Conservation (phyloP, 2,113 vertebrate species). For the Syngnathus typhle region DNA sequence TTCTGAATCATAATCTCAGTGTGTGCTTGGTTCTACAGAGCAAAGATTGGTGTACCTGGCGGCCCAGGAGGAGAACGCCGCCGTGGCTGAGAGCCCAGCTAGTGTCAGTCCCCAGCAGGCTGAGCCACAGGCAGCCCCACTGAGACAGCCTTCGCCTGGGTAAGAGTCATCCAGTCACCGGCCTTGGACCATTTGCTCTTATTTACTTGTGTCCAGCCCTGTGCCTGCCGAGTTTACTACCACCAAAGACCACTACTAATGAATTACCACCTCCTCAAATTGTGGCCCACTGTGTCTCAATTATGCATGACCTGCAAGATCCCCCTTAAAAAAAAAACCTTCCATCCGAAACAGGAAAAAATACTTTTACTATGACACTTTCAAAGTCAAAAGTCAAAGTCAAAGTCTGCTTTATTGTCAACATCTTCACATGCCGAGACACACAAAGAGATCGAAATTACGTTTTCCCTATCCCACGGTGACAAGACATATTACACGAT, state of each 20-base stretch:
- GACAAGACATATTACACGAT: too few species aligned
- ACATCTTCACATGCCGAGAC: too few species aligned
- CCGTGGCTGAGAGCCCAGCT: conserved; percentile 74
- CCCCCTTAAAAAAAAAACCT: background rate
- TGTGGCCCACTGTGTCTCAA: background rate
- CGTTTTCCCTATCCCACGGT: too few species aligned
- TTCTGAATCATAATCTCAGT: background rate
- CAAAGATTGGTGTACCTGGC: conserved; percentile 86
- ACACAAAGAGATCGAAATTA: too few species aligned
- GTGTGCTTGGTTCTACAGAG: conserved; percentile 62
- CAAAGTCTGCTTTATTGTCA: too few species aligned
- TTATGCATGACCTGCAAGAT: background rate
- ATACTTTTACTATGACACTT: background rate
- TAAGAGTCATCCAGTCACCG: conserved; percentile 46
- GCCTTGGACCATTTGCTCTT: conserved; percentile 18
- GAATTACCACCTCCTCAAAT: conserved; percentile 4
- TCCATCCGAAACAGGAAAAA: background rate
- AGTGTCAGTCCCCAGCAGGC: conserved; percentile 78
- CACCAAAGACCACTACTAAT: conserved; percentile 17
- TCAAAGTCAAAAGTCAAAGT: too few species aligned
- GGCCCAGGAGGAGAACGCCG: conserved; percentile 81
- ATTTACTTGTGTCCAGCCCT: conserved; percentile 8
- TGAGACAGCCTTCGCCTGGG: conserved; percentile 80
- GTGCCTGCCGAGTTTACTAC: conserved; percentile 7
- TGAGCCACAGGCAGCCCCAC: conserved; percentile 79